Evolutionary conservation across 2,888 invertebrate genomes (phyloP).

Genomic region (Euclidia mi): DNA sequence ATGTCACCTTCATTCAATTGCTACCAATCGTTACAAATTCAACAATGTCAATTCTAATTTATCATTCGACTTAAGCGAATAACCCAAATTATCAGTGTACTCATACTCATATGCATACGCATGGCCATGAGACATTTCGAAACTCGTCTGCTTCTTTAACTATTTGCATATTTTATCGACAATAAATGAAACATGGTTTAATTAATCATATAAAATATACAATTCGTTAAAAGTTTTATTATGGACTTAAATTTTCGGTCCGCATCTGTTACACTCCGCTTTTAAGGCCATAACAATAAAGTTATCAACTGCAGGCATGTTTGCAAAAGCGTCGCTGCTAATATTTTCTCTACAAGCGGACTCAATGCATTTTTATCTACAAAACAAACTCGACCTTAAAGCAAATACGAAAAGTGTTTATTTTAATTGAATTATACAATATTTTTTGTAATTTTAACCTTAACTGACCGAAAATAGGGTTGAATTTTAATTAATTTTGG

Average conservation of each 20-base stretch:
- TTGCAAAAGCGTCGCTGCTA: constrained; percentile 65
- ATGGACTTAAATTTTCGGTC: constrained; percentile 18
- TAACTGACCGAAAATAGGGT: constrained; percentile 52
- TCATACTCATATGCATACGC: too few relatives aligned
- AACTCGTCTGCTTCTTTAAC: too few relatives aligned
- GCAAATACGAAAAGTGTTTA: constrained; percentile 58
- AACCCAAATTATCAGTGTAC: too few relatives aligned
- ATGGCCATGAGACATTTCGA: too few relatives aligned
- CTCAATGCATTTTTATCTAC: constrained; percentile 56
- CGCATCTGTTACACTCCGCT: constrained; percentile 34
- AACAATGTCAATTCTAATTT: too few relatives aligned
- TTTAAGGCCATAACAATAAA: constrained; percentile 73
- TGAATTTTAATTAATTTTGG: constrained; percentile 51
- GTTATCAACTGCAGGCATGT: constrained; percentile 70
- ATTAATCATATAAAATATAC: background rate
- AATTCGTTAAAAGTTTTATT: constrained; percentile 2
- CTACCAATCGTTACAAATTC: too few relatives aligned
- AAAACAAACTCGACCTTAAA: constrained; percentile 70
- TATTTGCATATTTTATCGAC: too few relatives aligned
- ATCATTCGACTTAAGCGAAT: too few relatives aligned
- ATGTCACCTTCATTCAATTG: too few relatives aligned
- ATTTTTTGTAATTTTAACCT: constrained; percentile 45
- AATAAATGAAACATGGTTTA: background rate
- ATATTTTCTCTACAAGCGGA: constrained; percentile 66
- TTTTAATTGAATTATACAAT: constrained; percentile 57